Conservation (phyloP, 2,888 invertebrate genomes). For the Siphonodentalium dalli region DNA sequence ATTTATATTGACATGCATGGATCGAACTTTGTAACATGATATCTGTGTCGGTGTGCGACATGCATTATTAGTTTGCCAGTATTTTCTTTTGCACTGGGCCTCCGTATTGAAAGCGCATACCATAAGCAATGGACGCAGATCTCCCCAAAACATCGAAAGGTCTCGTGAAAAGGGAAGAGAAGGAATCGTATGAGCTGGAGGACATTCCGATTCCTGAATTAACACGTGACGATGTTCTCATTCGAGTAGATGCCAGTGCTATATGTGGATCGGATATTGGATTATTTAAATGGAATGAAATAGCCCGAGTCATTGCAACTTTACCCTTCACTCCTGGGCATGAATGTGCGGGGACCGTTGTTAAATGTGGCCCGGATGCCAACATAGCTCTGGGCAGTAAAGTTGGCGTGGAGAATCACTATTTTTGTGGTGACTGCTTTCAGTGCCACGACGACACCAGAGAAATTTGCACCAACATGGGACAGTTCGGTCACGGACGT, state of each 20-base stretch:
- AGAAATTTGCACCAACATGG: conserved; percentile 56
- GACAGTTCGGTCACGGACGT: conserved; percentile 58
- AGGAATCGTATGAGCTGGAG: conserved; percentile 45
- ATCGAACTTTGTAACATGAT: too few species aligned
- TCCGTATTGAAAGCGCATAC: too few species aligned
- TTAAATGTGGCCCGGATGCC: conserved; percentile 55
- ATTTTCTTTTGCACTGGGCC: too few species aligned
- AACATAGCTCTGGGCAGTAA: conserved; percentile 42
- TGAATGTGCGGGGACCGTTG: conserved; percentile 56
- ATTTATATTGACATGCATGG: too few species aligned
- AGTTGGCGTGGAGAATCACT: conserved; percentile 59
- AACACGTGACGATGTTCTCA: conserved; percentile 48
- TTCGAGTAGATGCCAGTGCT: conserved; percentile 51
- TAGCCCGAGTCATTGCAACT: conserved; percentile 54
- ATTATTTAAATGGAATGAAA: conserved; percentile 54
- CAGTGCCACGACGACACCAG: conserved; percentile 47
- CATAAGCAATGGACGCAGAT: too few species aligned
- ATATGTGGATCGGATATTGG: conserved; percentile 58
- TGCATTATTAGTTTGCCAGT: too few species aligned
- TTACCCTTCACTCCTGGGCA: conserved; percentile 60
- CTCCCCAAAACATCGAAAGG: conserved; percentile 48
- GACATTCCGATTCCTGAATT: conserved; percentile 49
- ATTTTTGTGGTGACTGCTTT: conserved; percentile 53
- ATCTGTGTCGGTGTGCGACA: too few species aligned
- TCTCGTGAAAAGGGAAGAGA: conserved; percentile 46